Evolutionary conservation across 2,797 vertebrate species (phyloP).

Genomic region (Esox masquinongy): DNA sequence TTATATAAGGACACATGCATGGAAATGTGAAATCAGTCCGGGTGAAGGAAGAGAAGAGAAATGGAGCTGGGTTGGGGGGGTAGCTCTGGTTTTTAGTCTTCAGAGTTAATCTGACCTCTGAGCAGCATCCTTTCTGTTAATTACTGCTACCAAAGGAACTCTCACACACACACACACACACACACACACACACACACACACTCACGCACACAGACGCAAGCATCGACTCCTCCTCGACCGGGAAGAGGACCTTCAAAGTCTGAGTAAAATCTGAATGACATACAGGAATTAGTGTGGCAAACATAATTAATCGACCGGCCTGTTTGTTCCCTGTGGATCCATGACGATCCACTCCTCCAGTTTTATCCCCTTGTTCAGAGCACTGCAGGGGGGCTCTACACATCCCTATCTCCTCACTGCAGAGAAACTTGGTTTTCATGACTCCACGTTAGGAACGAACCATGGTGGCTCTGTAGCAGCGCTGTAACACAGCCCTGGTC

Average conservation of each 20-base stretch:
- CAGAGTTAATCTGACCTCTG: conserved; percentile 28
- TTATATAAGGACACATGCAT: conserved; percentile 13
- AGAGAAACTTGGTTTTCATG: neutral
- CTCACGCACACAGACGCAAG: neutral
- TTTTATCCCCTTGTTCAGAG: neutral
- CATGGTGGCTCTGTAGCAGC: neutral
- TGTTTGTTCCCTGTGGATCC: neutral
- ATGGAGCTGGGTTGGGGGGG: neutral
- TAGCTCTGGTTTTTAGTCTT: conserved; percentile 8
- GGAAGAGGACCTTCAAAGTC: neutral
- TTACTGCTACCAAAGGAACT: conserved; percentile 22
- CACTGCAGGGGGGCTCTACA: conserved; percentile 2
- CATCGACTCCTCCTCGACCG: neutral
- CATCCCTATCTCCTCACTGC: conserved; percentile 9
- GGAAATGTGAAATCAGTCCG: conserved; percentile 5
- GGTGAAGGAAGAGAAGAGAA: neutral
- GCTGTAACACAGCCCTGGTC: neutral
- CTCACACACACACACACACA: neutral
- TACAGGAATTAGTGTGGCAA: neutral
- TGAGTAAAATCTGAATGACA: neutral
- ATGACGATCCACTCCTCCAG: neutral
- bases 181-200: conserved; percentile 4
- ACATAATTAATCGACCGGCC: neutral
- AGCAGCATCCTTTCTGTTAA: conserved; percentile 27
- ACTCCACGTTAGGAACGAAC: neutral